A percentile compares a stretch with the other conserved stretches of the same genome.
Conservation (phyloP, 2,888 invertebrate genomes). For the Zelleria hepariella region DNA sequence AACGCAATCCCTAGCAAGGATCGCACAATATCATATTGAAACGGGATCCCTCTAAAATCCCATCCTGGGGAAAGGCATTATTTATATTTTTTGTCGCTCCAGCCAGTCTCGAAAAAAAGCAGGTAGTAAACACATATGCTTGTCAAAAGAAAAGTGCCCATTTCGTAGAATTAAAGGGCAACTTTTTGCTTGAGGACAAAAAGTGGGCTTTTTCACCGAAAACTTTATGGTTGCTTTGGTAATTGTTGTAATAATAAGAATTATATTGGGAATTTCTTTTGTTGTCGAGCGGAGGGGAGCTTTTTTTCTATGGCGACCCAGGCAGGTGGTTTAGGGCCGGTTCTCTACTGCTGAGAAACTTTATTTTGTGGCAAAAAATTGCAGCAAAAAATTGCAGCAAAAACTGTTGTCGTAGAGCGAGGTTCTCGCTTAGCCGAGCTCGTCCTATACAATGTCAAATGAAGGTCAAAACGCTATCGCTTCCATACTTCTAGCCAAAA, state of each 20-base stretch:
- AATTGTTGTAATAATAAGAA: constrained; percentile 62
- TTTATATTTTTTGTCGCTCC: constrained; percentile 55
- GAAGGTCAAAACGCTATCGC: background rate
- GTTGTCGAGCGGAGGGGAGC: constrained; percentile 47
- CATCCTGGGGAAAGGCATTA: constrained; percentile 37
- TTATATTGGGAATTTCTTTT: constrained; percentile 66
- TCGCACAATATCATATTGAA: constrained; percentile 15
- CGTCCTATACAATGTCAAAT: constrained; percentile 44
- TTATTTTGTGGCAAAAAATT: constrained; percentile 39
- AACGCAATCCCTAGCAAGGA: background rate
- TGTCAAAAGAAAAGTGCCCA: constrained; percentile 34
- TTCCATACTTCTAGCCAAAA: background rate
- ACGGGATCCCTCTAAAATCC: constrained; percentile 16
- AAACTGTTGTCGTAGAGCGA: constrained; percentile 39
- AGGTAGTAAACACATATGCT: constrained; percentile 35
- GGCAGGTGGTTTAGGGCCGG: constrained; percentile 65
- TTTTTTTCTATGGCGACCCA: constrained; percentile 59
- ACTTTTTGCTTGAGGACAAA: constrained; percentile 50
- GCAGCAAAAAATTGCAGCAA: constrained; percentile 62
- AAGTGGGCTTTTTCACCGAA: constrained; percentile 44
- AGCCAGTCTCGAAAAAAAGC: constrained; percentile 25
- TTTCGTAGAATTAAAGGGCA: constrained; percentile 44
- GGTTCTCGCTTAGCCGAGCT: constrained; percentile 10
- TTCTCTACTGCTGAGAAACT: constrained; percentile 36
- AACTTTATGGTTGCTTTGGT: constrained; percentile 50